Evolutionary conservation across 2,113 vertebrate genomes (phyloP), one percentile per base, ranked within the genome.

Genomic region (Otus sunia): DNA sequence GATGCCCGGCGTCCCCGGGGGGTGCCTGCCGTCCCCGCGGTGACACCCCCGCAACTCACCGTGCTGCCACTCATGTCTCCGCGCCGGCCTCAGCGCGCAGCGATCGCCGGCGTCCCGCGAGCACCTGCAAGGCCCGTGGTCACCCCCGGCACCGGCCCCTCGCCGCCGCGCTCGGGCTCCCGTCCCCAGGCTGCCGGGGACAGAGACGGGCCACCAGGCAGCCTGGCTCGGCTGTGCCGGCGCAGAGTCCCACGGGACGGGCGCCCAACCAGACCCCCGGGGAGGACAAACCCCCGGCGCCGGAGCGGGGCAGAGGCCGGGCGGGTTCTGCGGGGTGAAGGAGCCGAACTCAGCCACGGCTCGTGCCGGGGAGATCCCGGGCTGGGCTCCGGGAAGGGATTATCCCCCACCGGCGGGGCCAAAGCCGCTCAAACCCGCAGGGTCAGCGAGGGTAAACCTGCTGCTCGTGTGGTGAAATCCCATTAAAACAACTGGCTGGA

Each of bases 61-160:
- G 97, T 74, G 95, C 82, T 98, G 95, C 96, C 97, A 84, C 96
- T 98, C 98, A 98, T 98, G 92, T 97, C 98, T 98, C 83, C 66
- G 55, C 4, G 67, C 50, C 6, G 3, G 86, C 92, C 94, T 95
- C 94, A 95, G 94, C 13, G 20, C 41, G 8, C 88, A 68, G 85
- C 5, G 30, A 91, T 73, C 34, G 69, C 96, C 26, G 29, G 92
- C 1, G 71, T 88, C 95, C 95, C 15, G 41, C 3, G 6, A 91
- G 91, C 80, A 95, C 97, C 97, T 97, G 97, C 59, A 64, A 76
- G 58, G 59, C n/a, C 78, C 1, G 1, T 0, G 10, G 83, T 82
- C 69, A 94, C 9, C 45, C 43, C 72, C 59, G 25, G 77, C 19
- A 1, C 75, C 0, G 5, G 21, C 14, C 12, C 29, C 32, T 25